Evolutionary conservation across 2,113 vertebrate genomes (phyloP).

Genomic region (Poicephalus gulielmi): DNA sequence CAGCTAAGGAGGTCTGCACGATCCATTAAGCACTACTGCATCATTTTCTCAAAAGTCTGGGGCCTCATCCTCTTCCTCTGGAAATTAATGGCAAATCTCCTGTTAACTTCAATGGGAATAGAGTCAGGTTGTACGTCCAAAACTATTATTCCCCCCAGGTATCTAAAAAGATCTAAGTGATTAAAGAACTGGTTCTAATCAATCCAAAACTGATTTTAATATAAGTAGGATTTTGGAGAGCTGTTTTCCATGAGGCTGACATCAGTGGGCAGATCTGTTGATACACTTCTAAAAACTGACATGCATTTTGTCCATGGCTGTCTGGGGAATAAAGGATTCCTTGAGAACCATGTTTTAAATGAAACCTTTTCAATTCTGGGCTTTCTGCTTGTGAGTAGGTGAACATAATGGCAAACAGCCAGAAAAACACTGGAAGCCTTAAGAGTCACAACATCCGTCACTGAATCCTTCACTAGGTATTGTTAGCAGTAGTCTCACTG

Average conservation of each 20-base stretch:
- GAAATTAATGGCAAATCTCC: constrained; percentile 19
- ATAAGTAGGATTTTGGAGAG: not conserved
- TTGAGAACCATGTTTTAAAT: not conserved
- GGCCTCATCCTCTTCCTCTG: constrained; percentile 39
- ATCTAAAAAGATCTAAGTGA: not conserved
- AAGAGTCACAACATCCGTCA: not conserved
- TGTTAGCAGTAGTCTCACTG: not conserved
- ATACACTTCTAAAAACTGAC: not conserved
- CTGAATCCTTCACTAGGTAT: not conserved
- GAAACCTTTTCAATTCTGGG: not conserved
- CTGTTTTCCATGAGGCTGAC: not conserved
- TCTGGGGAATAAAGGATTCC: not conserved
- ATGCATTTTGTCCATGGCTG: not conserved
- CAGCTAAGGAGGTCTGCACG: constrained; percentile 55
- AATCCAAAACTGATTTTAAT: not conserved
- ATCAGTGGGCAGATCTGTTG: not conserved
- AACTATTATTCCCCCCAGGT: not conserved
- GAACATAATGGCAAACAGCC: not conserved
- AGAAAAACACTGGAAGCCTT: not conserved
- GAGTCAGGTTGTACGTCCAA: not conserved
- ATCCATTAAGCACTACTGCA: constrained; percentile 45
- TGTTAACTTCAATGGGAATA: not conserved
- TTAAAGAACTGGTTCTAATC: not conserved
- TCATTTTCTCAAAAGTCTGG: not conserved
- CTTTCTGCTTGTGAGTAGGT: not conserved